These are phyloP conservation scores for Torymus texanus DNA, from an alignment of 2,888 invertebrate genomes.

Conservation along the genomic window DNA sequence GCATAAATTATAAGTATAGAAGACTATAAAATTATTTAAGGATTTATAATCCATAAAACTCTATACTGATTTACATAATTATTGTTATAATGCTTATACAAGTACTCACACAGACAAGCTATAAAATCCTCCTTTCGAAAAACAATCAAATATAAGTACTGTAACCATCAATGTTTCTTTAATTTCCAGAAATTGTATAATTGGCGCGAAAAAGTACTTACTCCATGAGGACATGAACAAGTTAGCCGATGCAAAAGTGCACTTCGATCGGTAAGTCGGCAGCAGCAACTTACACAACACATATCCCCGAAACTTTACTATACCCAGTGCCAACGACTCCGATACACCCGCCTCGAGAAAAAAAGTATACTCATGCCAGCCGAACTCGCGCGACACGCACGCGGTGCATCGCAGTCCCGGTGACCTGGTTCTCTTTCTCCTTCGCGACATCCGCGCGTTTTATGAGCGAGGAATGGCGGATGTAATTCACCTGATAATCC, in stretches of 20 bases:
- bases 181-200: constrained; percentile 74
- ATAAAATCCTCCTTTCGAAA: not conserved
- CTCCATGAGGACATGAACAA: constrained; percentile 81
- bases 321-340: too few relatives aligned
- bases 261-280: constrained; percentile 76
- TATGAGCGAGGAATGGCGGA: too few relatives aligned
- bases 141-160: not conserved
- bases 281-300: not conserved
- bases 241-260: constrained; percentile 77
- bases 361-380: not conserved
- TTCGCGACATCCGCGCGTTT: constrained; percentile 14
- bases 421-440: constrained; percentile 46
- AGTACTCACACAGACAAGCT: too few relatives aligned
- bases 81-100: too few relatives aligned
- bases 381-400: not conserved
- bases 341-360: not conserved
- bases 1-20: too few relatives aligned
- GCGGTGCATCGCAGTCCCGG: not conserved
- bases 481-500: too few relatives aligned
- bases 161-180: constrained; percentile 1
- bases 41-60: too few relatives aligned
- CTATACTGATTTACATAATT: too few relatives aligned
- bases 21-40: too few relatives aligned
- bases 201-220: constrained; percentile 81
- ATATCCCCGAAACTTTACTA: not conserved